Percentiles rank a stretch among this genome's conserved stretches.
These are phyloP conservation scores for Cryptus armator DNA, from an alignment of 2,888 invertebrate species.

Conservation along the genomic window DNA sequence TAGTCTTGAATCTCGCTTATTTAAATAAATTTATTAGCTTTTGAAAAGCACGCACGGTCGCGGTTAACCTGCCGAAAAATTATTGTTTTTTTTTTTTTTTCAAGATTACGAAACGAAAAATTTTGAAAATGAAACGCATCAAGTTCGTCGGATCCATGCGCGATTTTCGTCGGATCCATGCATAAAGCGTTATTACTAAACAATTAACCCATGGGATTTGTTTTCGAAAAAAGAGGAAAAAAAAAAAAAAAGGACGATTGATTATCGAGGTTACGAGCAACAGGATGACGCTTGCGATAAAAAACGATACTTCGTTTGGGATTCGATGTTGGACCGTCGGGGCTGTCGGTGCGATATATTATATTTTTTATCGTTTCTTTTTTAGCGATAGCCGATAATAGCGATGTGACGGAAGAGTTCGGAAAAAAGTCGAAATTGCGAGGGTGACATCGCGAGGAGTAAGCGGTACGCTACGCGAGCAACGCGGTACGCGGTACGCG, in stretches of 20 bases:
- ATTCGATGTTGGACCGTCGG: slow-evolving; percentile 29
- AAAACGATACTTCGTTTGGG: slow-evolving; percentile 1
- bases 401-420: slow-evolving; percentile 24
- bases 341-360: slow-evolving; percentile 19
- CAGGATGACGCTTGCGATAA: neutral
- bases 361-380: slow-evolving; percentile 38
- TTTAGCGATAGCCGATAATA: slow-evolving; percentile 50
- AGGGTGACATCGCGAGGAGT: slow-evolving; percentile 46
- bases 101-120: neutral
- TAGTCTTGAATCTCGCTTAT: neutral
- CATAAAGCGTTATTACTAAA: neutral
- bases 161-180: neutral
- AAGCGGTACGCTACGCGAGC: slow-evolving; percentile 16
- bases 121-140: neutral
- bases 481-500: neutral
- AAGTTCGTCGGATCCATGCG: neutral
- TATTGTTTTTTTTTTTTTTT: neutral
- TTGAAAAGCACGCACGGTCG: neutral
- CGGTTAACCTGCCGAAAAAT: neutral
- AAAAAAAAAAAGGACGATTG: slow-evolving; percentile 17
- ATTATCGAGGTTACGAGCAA: slow-evolving; percentile 37
- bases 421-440: slow-evolving; percentile 53
- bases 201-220: neutral
- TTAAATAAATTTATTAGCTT: neutral
- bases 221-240: neutral